These are phyloP conservation scores for Fregetta grallaria DNA, from an alignment of 2,113 vertebrate species.

Conservation along the genomic window DNA sequence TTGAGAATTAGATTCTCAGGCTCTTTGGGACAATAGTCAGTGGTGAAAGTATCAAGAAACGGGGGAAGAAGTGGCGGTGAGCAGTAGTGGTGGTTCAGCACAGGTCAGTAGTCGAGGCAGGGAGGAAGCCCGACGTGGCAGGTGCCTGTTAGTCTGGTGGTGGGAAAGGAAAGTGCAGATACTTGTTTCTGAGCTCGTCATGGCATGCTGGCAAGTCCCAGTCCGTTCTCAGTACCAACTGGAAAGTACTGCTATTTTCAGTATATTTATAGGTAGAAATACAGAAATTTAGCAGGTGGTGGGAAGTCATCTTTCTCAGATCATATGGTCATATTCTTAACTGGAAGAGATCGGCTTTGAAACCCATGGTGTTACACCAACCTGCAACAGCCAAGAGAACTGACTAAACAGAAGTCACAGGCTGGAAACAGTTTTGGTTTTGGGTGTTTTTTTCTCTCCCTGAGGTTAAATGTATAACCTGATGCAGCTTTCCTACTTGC, in stretches of 20 bases:
- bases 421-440: background rate
- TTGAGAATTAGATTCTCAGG: background rate
- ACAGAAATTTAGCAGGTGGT: background rate
- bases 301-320: background rate
- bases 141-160: background rate
- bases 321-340: background rate
- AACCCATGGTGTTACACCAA: background rate
- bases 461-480: background rate
- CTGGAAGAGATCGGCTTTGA: background rate
- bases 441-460: background rate
- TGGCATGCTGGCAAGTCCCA: background rate
- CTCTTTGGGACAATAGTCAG: background rate
- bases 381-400: background rate
- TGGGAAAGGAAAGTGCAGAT: background rate
- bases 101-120: background rate
- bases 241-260: background rate
- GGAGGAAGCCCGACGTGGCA: background rate
- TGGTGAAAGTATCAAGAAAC: background rate
- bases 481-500: background rate
- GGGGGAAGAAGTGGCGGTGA: background rate
- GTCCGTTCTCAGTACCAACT: background rate
- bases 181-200: background rate
- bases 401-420: background rate
- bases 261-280: background rate
- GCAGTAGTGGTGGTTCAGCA: background rate